Evolutionary conservation across 2,113 vertebrate genomes (phyloP), one percentile per base, ranked within the genome.

Genomic region (Rhea americana): DNA sequence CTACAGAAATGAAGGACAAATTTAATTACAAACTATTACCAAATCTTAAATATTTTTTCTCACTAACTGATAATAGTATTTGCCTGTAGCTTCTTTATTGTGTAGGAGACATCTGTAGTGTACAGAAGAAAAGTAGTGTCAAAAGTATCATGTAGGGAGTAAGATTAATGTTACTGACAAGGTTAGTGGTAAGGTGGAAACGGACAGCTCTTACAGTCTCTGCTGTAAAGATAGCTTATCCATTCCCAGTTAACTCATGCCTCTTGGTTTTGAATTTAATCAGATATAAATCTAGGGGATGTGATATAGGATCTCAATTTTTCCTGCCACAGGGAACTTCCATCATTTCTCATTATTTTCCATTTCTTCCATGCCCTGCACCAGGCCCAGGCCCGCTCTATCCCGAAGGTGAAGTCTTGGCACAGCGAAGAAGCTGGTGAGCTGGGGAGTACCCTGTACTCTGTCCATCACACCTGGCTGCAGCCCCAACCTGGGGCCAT

Each of bases 1-100:
- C 47, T 91, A n/a, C 30, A 73, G 55, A 73, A 83, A 77, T 30
- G 30, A 87, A 87, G 55, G 50, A 73, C 58, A 62, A 70, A 87
- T 62, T 17, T 83, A 48, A 71, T 88, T 85, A 67, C 58, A 47
- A 63, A 59, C 12, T 75, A 21, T 59, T 80, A 50, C 18, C 32
- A 65, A 35, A 78, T 45, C 37, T 71, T 62, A 39, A 59, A 47
- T 63, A 7, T 80, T 89, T 88, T 9, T 20, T 73, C 25, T 83
- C 9, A 24, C 26, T 74, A 58, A 32, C 17, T 83, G 32, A 55
- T 88, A 61, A 2, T 4, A 35, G 20, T 76, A 50, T 47, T 94
- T 82, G 51, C 72, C 51, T 61, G 56, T 93, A 81, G 32, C 35
- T 93, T 8, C 35, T 53, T 76, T 66, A 43, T 66, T 84, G 25